phyloP scores from a whole-genome alignment of 2,888 invertebrate species.

The Morpho achilles region DNA sequence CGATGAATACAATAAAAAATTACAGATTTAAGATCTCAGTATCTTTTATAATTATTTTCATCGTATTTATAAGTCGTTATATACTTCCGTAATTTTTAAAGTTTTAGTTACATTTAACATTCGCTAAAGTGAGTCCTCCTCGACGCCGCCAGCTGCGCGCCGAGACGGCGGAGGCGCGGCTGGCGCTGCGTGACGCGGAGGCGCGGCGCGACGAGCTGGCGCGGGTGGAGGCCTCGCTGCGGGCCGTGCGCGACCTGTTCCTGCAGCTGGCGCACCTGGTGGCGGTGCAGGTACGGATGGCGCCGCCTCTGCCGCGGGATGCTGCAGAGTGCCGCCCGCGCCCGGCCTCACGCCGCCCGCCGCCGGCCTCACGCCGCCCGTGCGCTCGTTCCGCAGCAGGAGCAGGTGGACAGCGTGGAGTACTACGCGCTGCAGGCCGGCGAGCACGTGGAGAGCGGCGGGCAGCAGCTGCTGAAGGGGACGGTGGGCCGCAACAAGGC shows the following conservation, averaged over 20 bases:
- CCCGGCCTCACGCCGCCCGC: background rate
- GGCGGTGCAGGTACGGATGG: conserved; percentile 81
- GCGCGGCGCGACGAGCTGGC: conserved; percentile 89
- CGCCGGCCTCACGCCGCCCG: background rate
- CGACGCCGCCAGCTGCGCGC: conserved; percentile 82
- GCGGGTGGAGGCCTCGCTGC: conserved; percentile 88
- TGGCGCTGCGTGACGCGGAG: conserved; percentile 88
- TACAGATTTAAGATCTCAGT: too few species aligned
- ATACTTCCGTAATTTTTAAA: too few species aligned
- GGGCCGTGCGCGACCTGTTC: conserved; percentile 90
- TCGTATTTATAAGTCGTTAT: too few species aligned
- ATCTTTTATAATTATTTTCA: too few species aligned
- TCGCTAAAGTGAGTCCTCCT: background rate
- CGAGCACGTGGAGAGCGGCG: conserved; percentile 78
- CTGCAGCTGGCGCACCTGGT: conserved; percentile 89
- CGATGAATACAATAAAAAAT: too few species aligned
- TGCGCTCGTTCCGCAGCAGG: conserved; percentile 70
- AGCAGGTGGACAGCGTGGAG: conserved; percentile 82
- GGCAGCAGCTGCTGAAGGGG: conserved; percentile 73
- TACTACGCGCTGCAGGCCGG: conserved; percentile 82
- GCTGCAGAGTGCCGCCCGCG: background rate
- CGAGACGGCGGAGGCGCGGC: conserved; percentile 87
- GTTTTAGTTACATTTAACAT: too few species aligned
- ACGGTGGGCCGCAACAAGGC: conserved; percentile 64
- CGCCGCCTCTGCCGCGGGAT: background rate